Evolutionary conservation across 2,797 vertebrate genomes (phyloP).

Genomic region (Hapalemur alaotrensis): DNA sequence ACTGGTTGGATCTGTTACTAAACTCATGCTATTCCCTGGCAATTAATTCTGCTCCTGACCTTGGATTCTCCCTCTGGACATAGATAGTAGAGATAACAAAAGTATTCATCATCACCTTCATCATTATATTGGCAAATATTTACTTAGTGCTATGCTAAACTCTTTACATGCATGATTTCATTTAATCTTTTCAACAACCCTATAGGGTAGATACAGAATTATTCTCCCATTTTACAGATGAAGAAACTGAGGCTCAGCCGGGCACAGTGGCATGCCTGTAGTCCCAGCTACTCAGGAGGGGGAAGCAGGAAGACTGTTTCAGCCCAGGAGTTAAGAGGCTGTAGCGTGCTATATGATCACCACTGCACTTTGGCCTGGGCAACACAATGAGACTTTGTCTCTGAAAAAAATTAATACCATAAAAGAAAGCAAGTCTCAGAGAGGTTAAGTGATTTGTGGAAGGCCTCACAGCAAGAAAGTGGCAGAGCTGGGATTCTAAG

Average conservation of each 20-base stretch:
- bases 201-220: background rate
- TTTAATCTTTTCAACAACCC: background rate
- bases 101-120: background rate
- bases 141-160: background rate
- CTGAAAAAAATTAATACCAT: background rate
- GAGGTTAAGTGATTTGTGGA: background rate
- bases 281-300: background rate
- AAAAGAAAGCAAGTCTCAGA: conserved; percentile 24
- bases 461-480: background rate
- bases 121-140: background rate
- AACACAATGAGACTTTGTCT: background rate
- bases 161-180: background rate
- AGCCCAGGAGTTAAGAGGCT: background rate
- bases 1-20: background rate
- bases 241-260: background rate
- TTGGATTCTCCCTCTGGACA: background rate
- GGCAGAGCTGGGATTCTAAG: background rate
- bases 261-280: background rate
- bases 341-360: background rate
- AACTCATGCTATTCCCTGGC: background rate
- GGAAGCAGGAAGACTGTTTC: background rate
- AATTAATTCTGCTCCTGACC: background rate
- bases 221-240: background rate
- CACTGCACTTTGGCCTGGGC: background rate
- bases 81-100: background rate